phyloP scores from a whole-genome alignment of 2,113 vertebrate species.

The Rhinopomastus cyanomelas region DNA sequence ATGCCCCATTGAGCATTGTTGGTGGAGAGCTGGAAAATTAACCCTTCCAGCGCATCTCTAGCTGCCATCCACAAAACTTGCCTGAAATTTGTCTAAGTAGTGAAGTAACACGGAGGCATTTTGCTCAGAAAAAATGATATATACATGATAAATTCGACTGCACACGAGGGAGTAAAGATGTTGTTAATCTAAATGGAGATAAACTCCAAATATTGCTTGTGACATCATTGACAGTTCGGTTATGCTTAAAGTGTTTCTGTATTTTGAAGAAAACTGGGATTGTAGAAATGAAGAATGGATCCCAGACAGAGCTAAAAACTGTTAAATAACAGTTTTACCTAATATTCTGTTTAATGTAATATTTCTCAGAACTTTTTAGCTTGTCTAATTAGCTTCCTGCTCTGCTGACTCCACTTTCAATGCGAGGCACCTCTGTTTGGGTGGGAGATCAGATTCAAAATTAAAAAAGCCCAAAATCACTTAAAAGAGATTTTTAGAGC shows the following conservation, averaged over 20 bases:
- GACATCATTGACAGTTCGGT: background rate
- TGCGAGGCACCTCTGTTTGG: background rate
- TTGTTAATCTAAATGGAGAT: background rate
- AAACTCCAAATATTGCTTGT: background rate
- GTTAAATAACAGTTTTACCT: background rate
- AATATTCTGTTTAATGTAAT: background rate
- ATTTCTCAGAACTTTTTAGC: background rate
- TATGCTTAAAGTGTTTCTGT: background rate
- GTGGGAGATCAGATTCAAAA: background rate
- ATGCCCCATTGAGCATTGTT: conserved; percentile 28
- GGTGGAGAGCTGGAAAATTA: conserved; percentile 20
- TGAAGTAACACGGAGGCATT: background rate
- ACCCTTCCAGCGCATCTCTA: conserved; percentile 5
- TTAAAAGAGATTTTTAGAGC: too few species aligned
- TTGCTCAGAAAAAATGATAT: background rate
- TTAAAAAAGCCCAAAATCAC: too few species aligned
- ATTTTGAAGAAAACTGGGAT: background rate
- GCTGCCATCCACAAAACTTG: background rate
- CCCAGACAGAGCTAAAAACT: background rate
- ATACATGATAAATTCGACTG: background rate
- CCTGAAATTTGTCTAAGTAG: background rate
- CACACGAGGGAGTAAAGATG: background rate
- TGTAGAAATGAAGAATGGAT: background rate
- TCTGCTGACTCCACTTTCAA: background rate
- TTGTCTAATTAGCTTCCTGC: background rate